Evolutionary conservation across 2,113 vertebrate genomes (phyloP), one percentile per base, ranked within the genome.

Genomic region (Urocitellus parryii): DNA sequence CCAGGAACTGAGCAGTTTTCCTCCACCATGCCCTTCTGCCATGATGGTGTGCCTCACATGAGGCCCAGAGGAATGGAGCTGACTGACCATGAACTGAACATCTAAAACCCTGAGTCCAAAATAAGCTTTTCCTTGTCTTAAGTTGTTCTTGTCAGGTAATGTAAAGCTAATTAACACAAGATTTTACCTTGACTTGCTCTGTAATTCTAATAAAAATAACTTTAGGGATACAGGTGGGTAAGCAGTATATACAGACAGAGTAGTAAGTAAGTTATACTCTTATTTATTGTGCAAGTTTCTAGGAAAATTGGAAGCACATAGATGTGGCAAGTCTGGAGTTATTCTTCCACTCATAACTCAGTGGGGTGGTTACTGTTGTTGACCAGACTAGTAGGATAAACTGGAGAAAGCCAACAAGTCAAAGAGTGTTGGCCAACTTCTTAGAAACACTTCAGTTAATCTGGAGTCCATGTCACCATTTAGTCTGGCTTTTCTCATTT

Each of bases 401-500:
- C 4, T 53, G 65, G 39, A 78, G 39, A 95, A 88, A 81, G 45
- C 58, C 48, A 58, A 58, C 56, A 58, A 58, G 39, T 78, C 51
- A 83, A 79, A 24, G 24, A 34, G 6, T 29, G 22, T 68, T 24
- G 34, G 39, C 27, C 65, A 82, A 32, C 45, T 90, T 12, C 29
- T 89, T 34, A 76, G 56, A 92, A 90, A 87, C 24, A 58, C 25
- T 93, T 88, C 29, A 11, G 72, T 65, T 74, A 88, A 84, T 61
- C 77, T n/a, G 65, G 6, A 95, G 95, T 18, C 91, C 63, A 85
- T 61, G 51, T 67, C 25, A 72, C 53, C 27, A 68, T 89, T 97
- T 91, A 91, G n/a, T 7, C 4, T 51, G 68, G 70, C 51, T 81
- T 95, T 91, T 83, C 91, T 51, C 58, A 91, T 22, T 88, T 91